A percentile compares a stretch with the other conserved stretches of the same genome.
These are phyloP conservation scores for Carlito syrichta DNA, from an alignment of 2,113 vertebrate species.

Conservation along the genomic window DNA sequence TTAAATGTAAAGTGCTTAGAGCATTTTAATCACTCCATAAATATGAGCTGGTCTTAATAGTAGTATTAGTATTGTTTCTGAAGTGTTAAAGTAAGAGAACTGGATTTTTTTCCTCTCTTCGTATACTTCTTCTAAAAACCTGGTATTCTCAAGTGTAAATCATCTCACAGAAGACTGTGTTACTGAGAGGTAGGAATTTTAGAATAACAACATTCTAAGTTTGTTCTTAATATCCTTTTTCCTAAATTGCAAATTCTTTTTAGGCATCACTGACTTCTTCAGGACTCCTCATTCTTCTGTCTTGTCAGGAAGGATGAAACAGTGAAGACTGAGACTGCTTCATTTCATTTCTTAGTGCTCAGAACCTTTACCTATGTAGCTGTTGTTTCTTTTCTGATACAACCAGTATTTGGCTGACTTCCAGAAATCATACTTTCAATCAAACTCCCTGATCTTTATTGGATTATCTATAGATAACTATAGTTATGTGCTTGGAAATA, in stretches of 20 bases:
- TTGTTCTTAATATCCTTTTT: background rate
- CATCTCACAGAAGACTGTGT: background rate
- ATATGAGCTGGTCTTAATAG: background rate
- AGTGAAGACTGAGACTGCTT: background rate
- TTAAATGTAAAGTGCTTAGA: background rate
- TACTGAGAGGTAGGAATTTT: background rate
- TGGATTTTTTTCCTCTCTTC: background rate
- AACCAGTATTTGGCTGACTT: background rate
- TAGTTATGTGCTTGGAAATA: background rate
- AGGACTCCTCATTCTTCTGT: background rate
- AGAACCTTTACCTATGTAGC: background rate
- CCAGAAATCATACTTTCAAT: background rate
- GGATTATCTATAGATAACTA: constrained; percentile 28
- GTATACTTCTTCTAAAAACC: background rate
- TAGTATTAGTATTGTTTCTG: background rate
- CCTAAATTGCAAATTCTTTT: background rate
- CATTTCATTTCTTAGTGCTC: background rate
- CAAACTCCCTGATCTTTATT: constrained; percentile 30
- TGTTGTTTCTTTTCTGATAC: background rate
- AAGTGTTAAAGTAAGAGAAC: constrained; percentile 18
- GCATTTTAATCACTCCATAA: background rate
- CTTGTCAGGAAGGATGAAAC: background rate
- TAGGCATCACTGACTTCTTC: background rate
- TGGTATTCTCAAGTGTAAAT: background rate
- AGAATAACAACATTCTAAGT: background rate